Conservation (phyloP, 1,140 invertebrate genomes). For the Harlomillsia oculata region DNA sequence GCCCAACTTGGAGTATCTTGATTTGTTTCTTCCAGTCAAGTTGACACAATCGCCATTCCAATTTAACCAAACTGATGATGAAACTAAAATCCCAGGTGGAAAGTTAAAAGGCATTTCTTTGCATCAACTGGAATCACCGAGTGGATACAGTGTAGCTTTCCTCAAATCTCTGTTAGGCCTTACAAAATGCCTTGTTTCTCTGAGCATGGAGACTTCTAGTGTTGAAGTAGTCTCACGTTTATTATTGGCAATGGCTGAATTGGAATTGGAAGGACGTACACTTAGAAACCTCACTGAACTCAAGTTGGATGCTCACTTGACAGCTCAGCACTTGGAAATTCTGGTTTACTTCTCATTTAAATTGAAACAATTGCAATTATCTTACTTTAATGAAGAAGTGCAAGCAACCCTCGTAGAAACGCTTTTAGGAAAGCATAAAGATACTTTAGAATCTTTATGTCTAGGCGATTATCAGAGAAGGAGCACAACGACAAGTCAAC, state of each 20-base stretch:
- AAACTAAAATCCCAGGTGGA: not conserved
- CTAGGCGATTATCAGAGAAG: constrained; percentile 22
- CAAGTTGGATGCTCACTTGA: constrained; percentile 10
- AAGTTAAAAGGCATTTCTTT: constrained; percentile 3
- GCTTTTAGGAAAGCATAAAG: constrained; percentile 1
- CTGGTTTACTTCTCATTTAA: constrained; percentile 6
- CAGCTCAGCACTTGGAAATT: constrained; percentile 12
- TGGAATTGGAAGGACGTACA: constrained; percentile 6
- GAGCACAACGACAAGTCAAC: not conserved
- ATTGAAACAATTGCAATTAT: constrained; percentile 17
- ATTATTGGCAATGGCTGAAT: constrained; percentile 1
- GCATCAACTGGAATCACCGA: constrained; percentile 3
- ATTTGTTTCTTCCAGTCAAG: constrained; percentile 16
- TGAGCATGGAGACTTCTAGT: constrained; percentile 13
- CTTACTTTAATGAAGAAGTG: constrained; percentile 11
- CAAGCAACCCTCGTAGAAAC: not conserved
- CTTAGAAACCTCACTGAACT: constrained; percentile 10
- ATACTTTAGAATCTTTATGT: not conserved
- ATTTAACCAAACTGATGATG: constrained; percentile 5
- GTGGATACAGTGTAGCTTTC: constrained; percentile 14
- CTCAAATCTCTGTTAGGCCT: constrained; percentile 10
- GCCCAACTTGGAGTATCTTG: constrained; percentile 1
- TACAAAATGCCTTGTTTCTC: not conserved
- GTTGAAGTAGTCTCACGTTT: constrained; percentile 11
- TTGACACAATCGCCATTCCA: constrained; percentile 12